phyloP scores from a whole-genome alignment of 1,140 invertebrate genomes.

The Penaeus indicus region DNA sequence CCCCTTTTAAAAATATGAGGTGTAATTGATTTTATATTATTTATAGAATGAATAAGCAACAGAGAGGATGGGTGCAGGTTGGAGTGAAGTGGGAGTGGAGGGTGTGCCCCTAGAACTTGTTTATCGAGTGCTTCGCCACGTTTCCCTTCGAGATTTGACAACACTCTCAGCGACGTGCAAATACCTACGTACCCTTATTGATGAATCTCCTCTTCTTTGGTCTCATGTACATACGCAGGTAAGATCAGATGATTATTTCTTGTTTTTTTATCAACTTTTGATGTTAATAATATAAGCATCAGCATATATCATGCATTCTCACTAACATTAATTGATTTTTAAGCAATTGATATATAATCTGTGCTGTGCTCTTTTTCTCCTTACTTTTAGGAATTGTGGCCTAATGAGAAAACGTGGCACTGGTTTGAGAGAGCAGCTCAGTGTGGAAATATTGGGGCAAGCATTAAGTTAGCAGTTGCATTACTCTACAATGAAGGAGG shows the following conservation, averaged over 20 bases:
- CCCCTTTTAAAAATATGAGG: too few species aligned
- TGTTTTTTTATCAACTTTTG: background rate
- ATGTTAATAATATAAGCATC: too few species aligned
- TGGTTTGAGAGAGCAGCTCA: constrained; percentile 43
- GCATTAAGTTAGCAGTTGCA: constrained; percentile 47
- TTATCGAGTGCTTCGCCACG: constrained; percentile 38
- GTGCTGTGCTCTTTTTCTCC: too few species aligned
- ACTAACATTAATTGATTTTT: too few species aligned
- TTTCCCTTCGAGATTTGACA: constrained; percentile 38
- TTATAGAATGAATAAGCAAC: too few species aligned
- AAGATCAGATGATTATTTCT: background rate
- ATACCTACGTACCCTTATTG: constrained; percentile 41
- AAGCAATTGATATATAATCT: too few species aligned
- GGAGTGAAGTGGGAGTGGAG: constrained; percentile 50
- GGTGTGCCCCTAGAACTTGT: constrained; percentile 45
- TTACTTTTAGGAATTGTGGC: constrained; percentile 37
- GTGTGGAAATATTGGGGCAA: constrained; percentile 40
- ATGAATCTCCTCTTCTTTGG: constrained; percentile 40
- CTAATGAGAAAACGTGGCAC: constrained; percentile 32
- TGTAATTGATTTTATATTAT: too few species aligned
- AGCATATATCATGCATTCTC: too few species aligned
- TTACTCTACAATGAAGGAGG: constrained; percentile 51
- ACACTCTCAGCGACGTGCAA: constrained; percentile 36
- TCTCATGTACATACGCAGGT: constrained; percentile 47
- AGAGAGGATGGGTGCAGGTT: constrained; percentile 40